These are phyloP conservation scores for Laterallus jamaicensis DNA, from an alignment of 2,113 vertebrate species.

Conservation along the genomic window DNA sequence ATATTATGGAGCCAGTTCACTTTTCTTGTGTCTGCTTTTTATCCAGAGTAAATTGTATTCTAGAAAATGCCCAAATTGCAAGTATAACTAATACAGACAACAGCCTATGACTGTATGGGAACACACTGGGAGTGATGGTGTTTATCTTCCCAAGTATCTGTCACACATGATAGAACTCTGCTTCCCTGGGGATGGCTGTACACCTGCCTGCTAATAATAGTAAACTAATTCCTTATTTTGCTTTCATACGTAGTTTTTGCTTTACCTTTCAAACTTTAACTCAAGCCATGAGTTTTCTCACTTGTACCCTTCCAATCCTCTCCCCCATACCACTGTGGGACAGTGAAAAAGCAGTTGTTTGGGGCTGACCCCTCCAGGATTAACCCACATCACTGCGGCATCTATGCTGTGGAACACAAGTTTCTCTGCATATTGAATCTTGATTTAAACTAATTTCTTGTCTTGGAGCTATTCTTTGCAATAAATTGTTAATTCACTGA, in stretches of 20 bases:
- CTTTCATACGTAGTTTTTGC: neutral
- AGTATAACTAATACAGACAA: neutral
- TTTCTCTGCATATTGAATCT: rapidly evolving
- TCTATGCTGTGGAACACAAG: neutral
- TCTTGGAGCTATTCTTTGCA: neutral
- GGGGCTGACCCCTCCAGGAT: neutral
- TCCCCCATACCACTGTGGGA: neutral
- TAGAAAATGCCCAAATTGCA: neutral
- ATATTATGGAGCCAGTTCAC: neutral
- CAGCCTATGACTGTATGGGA: no score
- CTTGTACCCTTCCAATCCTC: neutral
- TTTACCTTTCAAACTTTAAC: neutral
- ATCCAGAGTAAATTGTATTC: neutral
- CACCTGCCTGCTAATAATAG: rapidly evolving
- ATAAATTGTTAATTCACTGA: neutral
- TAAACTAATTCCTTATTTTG: neutral
- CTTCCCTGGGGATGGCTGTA: neutral
- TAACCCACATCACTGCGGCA: neutral
- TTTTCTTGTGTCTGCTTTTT: neutral
- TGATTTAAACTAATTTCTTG: neutral
- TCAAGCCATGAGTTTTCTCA: neutral
- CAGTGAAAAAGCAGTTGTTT: rapidly evolving
- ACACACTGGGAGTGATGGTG: neutral
- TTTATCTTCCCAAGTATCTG: neutral
- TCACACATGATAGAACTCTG: rapidly evolving